Base-by-base conservation (phyloP, 1,140 invertebrate genomes). In the Philopotamus ludificatus region DNA sequence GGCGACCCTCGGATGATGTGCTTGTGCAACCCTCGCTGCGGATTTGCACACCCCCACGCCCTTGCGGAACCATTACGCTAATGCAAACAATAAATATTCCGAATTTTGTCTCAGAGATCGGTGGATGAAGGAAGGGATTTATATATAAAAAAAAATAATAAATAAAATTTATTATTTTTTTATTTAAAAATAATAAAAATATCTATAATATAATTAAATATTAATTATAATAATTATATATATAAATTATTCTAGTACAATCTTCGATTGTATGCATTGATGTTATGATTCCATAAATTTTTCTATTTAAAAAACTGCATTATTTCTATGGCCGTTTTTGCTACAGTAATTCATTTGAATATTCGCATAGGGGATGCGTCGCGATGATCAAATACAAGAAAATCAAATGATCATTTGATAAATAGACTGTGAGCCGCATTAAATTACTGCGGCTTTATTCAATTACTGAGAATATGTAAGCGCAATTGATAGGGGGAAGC, bases 331-430 rank as follows among this genome's bases (percentile, higher is more conserved):
- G 28, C 28, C 28, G 28, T 34, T 34, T 34, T 34, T 34, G 4
- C 4, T 7, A 34, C 28, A 34, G 12, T 34, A 4, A 7, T 34
- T 12, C 28, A 34, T 34, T 12, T 4, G 12, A 34, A 34, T 12
- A 34, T 34, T 34, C 28, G 28, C 28, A 34, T 7, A 12, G 28
- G 28, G 12, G 28, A 7, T 4, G 4, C 4, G 4, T 34, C 66
- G 16, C 41, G 23, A 39, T 59, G 67, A 69, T 69, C 63, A 65
- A 69, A 69, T 62, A 65, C 58, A 69, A 69, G 67, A 61, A 69
- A 69, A 69, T 66, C 64, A 70, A 70, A 70, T 41, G 67, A 66
- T 70, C 45, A 70, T 70, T 66, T 66, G 63, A 70, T 70, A 60
- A 70, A 70, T 70, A 63, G 47, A 28, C 60, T 62, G 60, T 21